Conservation (phyloP, 1,140 invertebrate genomes). For the Hirudo medicinalis region DNA sequence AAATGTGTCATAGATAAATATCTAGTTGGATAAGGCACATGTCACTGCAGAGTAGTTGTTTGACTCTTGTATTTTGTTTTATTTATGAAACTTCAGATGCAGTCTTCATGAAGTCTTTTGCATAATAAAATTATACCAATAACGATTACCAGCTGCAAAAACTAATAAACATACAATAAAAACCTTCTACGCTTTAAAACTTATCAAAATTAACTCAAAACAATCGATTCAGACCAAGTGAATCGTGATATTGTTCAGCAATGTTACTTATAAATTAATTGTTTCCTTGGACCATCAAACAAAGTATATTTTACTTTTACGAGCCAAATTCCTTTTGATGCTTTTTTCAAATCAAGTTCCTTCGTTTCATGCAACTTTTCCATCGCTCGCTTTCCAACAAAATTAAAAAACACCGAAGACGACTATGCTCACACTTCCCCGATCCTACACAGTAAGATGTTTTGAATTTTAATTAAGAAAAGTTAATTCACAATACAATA, state of each 20-base stretch:
- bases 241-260: background rate
- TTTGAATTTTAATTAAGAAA: too few species aligned
- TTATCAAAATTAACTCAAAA: background rate
- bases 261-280: background rate
- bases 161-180: background rate
- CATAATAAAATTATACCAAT: too few species aligned
- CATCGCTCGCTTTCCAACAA: background rate
- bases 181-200: background rate
- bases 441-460: too few species aligned
- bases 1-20: too few species aligned
- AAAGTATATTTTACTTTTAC: background rate
- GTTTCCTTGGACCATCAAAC: background rate
- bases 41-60: too few species aligned
- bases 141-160: background rate
- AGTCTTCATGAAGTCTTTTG: too few species aligned
- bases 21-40: too few species aligned
- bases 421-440: too few species aligned
- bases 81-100: background rate
- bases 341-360: conserved; percentile 6
- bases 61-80: background rate
- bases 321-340: conserved; percentile 9
- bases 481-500: too few species aligned
- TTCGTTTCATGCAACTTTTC: conserved; percentile 16
- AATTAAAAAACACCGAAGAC: too few species aligned
- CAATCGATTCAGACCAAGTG: background rate